These are phyloP conservation scores for Hirudinaria manillensis DNA, from an alignment of 2,888 invertebrate genomes.

Conservation along the genomic window DNA sequence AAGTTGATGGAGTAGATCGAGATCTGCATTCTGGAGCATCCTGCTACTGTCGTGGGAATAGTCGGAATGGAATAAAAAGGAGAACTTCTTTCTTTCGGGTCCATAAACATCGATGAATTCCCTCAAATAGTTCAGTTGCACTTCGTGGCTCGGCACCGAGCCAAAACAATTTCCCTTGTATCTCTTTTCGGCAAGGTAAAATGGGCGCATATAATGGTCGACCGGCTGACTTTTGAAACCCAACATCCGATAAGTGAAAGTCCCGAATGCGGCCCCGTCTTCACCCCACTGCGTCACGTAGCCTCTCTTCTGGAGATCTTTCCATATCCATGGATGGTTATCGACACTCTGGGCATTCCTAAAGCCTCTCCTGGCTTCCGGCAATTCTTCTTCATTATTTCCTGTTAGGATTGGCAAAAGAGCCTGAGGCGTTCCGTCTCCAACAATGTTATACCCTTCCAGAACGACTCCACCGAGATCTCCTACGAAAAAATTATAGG, in stretches of 20 bases:
- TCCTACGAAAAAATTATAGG: conserved; percentile 46
- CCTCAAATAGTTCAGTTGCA: conserved; percentile 54
- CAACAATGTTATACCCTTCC: conserved; percentile 43
- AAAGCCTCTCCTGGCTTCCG: conserved; percentile 37
- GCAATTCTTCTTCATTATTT: conserved; percentile 38
- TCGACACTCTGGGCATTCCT: conserved; percentile 64
- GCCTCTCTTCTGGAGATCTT: conserved; percentile 61
- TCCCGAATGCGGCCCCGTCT: conserved; percentile 68
- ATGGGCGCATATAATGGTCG: conserved; percentile 81
- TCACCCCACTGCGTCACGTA: conserved; percentile 74
- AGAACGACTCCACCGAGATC: conserved; percentile 44
- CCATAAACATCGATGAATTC: conserved; percentile 63
- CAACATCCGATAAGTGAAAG: conserved; percentile 80
- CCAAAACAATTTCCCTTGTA: conserved; percentile 62
- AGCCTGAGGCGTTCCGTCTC: conserved; percentile 41
- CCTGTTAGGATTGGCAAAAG: conserved; percentile 42
- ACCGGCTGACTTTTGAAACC: conserved; percentile 79
- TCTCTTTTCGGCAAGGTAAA: conserved; percentile 47
- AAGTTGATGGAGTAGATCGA: conserved; percentile 62
- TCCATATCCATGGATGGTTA: conserved; percentile 79
- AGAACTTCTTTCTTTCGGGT: conserved; percentile 66
- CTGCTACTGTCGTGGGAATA: conserved; percentile 81
- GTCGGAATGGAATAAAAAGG: conserved; percentile 81
- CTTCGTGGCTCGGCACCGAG: conserved; percentile 64
- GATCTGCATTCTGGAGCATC: conserved; percentile 70